phyloP scores from a whole-genome alignment of 30 jellyfish, hydroid and myxozoan species.

The Mastigias papua region DNA sequence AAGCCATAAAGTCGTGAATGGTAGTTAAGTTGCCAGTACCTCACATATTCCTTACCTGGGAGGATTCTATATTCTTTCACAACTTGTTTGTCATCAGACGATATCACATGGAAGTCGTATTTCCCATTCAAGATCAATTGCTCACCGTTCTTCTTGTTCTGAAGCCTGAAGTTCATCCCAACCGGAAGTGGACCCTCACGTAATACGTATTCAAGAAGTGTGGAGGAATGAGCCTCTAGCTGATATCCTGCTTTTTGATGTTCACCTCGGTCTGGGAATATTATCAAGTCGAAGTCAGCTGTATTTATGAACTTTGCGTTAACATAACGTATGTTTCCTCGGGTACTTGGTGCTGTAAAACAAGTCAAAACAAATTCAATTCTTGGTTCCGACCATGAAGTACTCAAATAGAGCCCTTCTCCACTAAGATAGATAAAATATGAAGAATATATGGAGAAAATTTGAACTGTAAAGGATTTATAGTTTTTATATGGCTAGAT shows the following conservation, averaged over 20 bases:
- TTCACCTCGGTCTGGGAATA: slow-evolving; percentile 96
- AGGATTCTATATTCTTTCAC: slow-evolving; percentile 67
- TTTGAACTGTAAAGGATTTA: no score
- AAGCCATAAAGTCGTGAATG: no score
- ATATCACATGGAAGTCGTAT: slow-evolving; percentile 72
- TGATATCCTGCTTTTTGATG: slow-evolving; percentile 77
- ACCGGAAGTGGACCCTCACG: slow-evolving; percentile 94
- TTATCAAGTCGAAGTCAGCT: slow-evolving; percentile 66
- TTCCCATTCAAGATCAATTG: slow-evolving; percentile 61
- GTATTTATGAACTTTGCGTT: slow-evolving; percentile 86
- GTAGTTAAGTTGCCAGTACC: no score
- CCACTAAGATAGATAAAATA: no score
- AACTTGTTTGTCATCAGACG: slow-evolving; percentile 90
- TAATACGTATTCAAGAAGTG: slow-evolving; percentile 91
- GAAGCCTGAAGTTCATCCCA: slow-evolving; percentile 86
- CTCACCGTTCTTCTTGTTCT: slow-evolving; percentile 72
- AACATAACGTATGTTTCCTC: slow-evolving; percentile 86
- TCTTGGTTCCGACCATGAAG: no score
- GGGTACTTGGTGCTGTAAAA: slow-evolving; percentile 74
- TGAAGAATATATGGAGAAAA: no score
- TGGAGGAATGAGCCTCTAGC: slow-evolving; percentile 82
- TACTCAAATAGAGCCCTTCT: no score
- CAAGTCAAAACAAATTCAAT: neutral
- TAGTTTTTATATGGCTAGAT: no score
- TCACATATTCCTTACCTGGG: slow-evolving; percentile 63